A percentile compares a stretch with the other conserved stretches of the same genome.
These are phyloP conservation scores for Hirundo rustica DNA, from an alignment of 2,797 vertebrate species.

Conservation along the genomic window DNA sequence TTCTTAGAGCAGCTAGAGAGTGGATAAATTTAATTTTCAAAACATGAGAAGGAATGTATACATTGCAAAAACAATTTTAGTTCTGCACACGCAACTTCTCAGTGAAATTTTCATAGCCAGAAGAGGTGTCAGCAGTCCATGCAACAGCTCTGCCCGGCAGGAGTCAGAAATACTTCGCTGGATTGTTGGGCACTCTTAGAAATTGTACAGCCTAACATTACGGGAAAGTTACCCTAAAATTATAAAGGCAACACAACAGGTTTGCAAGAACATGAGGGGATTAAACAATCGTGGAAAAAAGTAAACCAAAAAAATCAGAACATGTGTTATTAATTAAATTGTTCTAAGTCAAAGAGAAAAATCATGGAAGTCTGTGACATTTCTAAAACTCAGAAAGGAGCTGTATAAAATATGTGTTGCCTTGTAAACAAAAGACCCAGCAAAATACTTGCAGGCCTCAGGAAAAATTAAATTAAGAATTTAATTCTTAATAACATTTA, in stretches of 20 bases:
- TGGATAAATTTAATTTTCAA: neutral
- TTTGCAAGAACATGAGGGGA: neutral
- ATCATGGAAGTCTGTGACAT: neutral
- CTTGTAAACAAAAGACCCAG: neutral
- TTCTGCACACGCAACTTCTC: neutral
- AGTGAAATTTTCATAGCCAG: neutral
- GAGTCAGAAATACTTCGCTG: neutral
- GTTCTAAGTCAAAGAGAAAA: neutral
- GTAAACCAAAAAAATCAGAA: neutral
- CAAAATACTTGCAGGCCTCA: neutral
- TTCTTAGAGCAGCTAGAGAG: neutral
- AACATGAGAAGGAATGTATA: neutral
- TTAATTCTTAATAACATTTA: too few species aligned
- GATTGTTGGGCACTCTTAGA: neutral
- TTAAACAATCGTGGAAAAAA: rapidly evolving
- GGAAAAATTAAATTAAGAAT: neutral
- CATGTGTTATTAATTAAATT: neutral
- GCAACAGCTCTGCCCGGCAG: neutral
- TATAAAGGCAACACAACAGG: neutral
- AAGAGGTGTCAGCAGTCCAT: neutral
- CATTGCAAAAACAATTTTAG: neutral
- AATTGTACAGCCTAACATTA: neutral
- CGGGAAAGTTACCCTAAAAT: neutral
- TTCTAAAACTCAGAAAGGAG: neutral
- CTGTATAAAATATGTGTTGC: neutral